Conservation (phyloP, 2,888 invertebrate genomes). For the Oscheius sp. region DNA sequence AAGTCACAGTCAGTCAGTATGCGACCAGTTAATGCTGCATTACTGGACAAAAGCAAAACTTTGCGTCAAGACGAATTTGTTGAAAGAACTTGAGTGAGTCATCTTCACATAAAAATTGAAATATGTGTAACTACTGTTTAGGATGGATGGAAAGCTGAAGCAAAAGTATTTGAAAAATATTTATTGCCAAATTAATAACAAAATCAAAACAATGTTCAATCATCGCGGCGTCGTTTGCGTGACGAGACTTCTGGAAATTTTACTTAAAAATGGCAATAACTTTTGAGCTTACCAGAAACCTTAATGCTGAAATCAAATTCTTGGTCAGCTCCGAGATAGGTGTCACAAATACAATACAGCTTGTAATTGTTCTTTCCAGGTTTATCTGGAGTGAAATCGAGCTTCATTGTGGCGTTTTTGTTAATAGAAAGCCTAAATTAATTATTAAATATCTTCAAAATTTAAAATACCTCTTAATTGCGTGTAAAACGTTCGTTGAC, state of each 20-base stretch:
- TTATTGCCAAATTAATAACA: constrained; percentile 16
- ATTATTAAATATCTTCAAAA: background rate
- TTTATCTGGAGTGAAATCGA: constrained; percentile 92
- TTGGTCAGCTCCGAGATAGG: constrained; percentile 98
- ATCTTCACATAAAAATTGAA: too few species aligned
- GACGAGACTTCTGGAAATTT: constrained; percentile 13
- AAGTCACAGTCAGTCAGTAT: too few species aligned
- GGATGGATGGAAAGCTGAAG: background rate
- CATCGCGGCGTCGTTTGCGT: constrained; percentile 28
- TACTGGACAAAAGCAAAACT: too few species aligned
- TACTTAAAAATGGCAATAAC: constrained; percentile 3
- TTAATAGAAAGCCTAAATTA: constrained; percentile 80
- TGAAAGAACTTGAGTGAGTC: too few species aligned
- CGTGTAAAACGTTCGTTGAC: constrained; percentile 88
- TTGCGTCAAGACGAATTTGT: too few species aligned
- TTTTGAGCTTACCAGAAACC: constrained; percentile 61
- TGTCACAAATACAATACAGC: constrained; percentile 98
- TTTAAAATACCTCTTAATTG: constrained; percentile 83
- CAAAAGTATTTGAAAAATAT: background rate
- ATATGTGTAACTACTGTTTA: too few species aligned
- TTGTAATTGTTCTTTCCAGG: constrained; percentile 82
- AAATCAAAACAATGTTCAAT: background rate
- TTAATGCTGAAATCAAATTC: constrained; percentile 85
- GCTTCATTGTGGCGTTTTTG: constrained; percentile 82
- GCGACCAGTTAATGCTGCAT: too few species aligned